These are phyloP conservation scores for Entomobrya multifasciata DNA, from an alignment of 2,888 invertebrate species.

Conservation along the genomic window DNA sequence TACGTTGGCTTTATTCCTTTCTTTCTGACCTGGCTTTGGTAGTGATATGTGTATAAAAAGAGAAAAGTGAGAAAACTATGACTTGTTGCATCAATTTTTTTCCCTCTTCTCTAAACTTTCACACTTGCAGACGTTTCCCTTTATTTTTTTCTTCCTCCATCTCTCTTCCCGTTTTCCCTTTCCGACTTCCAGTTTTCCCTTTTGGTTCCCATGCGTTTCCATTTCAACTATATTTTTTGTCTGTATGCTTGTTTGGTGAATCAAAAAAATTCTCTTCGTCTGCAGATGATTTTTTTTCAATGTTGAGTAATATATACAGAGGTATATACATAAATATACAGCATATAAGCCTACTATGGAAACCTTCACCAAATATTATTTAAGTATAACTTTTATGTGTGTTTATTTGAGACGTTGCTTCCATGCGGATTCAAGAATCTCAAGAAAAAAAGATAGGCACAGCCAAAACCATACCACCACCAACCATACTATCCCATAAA, in stretches of 20 bases:
- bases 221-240: not conserved
- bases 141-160: slow-evolving; percentile 41
- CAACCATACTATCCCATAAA: slow-evolving; percentile 29
- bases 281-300: slow-evolving; percentile 45
- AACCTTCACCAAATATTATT: slow-evolving; percentile 18
- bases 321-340: no score
- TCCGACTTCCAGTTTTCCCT: slow-evolving; percentile 6
- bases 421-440: not conserved
- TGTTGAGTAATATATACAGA: slow-evolving; percentile 41
- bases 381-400: slow-evolving; percentile 6
- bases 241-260: slow-evolving; percentile 19
- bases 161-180: slow-evolving; percentile 24
- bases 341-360: slow-evolving; percentile 11
- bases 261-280: not conserved
- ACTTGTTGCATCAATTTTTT: slow-evolving; percentile 71
- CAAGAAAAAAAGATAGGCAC: not conserved
- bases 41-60: slow-evolving; percentile 20
- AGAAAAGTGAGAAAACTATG: slow-evolving; percentile 46
- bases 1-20: not conserved
- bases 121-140: slow-evolving; percentile 66
- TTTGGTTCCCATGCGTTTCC: not conserved
- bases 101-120: slow-evolving; percentile 53
- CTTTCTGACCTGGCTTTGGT: slow-evolving; percentile 18
- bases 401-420: not conserved
- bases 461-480: not conserved